Conservation (phyloP, 37 sponge, comb jelly and placozoan genomes). For the Haliclona indistincta region DNA sequence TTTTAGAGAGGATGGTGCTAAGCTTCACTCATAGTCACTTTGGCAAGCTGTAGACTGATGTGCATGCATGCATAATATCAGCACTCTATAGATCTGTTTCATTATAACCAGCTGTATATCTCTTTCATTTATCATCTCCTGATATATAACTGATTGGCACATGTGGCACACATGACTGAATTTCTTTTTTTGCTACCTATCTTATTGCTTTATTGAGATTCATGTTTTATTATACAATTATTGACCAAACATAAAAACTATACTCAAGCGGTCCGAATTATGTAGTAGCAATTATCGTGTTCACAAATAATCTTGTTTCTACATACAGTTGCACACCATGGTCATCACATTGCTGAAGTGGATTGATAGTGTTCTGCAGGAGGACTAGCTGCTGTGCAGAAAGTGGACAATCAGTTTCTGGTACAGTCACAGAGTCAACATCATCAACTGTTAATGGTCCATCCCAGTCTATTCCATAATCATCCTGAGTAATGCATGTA, state of each 20-base stretch:
- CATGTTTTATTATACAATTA: not conserved
- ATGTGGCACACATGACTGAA: not conserved
- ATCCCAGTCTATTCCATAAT: slow-evolving; percentile 20
- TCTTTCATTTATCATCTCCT: too few relatives aligned
- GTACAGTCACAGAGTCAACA: not conserved
- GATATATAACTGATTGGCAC: too few relatives aligned
- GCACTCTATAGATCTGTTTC: too few relatives aligned
- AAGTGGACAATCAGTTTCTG: not conserved
- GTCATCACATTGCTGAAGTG: not conserved
- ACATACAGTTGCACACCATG: not conserved
- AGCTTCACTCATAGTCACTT: too few relatives aligned
- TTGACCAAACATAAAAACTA: not conserved
- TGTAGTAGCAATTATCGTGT: not conserved
- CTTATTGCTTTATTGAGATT: not conserved
- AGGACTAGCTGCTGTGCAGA: not conserved
- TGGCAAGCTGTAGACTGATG: too few relatives aligned
- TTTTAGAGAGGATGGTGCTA: too few relatives aligned
- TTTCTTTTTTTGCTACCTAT: not conserved
- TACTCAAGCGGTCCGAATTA: not conserved
- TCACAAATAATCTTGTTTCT: not conserved
- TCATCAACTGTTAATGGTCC: not conserved
- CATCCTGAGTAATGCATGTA: not conserved
- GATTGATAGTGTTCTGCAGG: not conserved
- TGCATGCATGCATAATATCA: too few relatives aligned
- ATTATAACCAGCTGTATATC: too few relatives aligned